Conservation (phyloP, 2,113 vertebrate species). For the Erpornis zantholeuca region DNA sequence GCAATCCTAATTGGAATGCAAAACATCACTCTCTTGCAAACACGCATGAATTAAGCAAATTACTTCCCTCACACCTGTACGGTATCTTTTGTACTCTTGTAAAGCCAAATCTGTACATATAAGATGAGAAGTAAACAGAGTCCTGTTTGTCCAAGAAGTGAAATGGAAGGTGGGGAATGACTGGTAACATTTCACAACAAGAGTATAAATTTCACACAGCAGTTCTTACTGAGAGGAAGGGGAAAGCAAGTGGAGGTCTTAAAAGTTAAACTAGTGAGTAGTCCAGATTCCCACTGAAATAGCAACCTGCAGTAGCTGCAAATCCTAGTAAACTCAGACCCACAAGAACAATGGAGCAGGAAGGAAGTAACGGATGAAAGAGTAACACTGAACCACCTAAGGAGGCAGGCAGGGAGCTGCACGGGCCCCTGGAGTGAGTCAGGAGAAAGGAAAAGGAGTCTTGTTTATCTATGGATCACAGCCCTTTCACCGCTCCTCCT, state of each 20-base stretch:
- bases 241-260: not conserved
- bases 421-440: not conserved
- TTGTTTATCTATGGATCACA: not conserved
- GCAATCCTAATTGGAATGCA: not conserved
- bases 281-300: not conserved
- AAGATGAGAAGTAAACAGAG: conserved; percentile 8
- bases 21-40: not conserved
- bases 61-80: not conserved
- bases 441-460: not conserved
- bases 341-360: not conserved
- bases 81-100: not conserved
- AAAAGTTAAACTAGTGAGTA: not conserved
- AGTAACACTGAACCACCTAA: not conserved
- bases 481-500: not conserved
- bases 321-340: not conserved
- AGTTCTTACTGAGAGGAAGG: not conserved
- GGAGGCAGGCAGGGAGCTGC: not conserved
- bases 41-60: not conserved
- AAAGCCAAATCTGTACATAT: not conserved
- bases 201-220: not conserved
- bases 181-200: not conserved
- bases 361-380: not conserved
- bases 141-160: not conserved
- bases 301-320: not conserved
- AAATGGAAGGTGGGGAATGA: not conserved